Base-by-base conservation (phyloP, 2,113 vertebrate species). In the Microtus richardsoni region DNA sequence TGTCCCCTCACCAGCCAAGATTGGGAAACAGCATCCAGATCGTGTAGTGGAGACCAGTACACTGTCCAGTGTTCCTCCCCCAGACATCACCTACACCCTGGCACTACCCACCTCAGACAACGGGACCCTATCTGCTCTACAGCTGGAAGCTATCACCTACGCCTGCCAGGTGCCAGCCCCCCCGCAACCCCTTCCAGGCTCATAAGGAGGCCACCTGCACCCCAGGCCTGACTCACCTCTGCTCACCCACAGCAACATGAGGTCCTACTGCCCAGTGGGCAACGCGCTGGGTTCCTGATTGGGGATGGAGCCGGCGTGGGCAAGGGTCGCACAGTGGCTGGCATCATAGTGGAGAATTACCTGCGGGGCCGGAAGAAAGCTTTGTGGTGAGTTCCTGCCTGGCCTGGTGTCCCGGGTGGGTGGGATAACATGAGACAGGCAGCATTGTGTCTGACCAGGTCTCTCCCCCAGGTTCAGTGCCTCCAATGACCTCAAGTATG, bases 1-100 rank as follows among this genome's bases (percentile, higher is more conserved):
- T 21, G 3, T 75, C 60, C 0, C 96, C 78, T 30, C 7, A 22
- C 22, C 97, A 99, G 99, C 99, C 96, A 99, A 99, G 95, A 98
- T 99, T 49, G 99, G 99, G 96, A 99, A 98, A 97, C 99, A 99
- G 91, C 99, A 99, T 97, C 99, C 99, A 0, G 99, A 99, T 98
- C 99, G 99, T 0, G 99, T 99, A 91, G 99, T 99, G 82, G 99
- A 99, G 97, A 99, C 99, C 0, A 99, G 99, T 98, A 99, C 99
- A 0, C 98, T 99, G 6, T 99, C 99, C 96, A 99, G 99, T 0
- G 99, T 99, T 17, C 99, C 99, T 8, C 99, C 99, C 0, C 99
- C 99, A 0, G 99, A 99, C 98, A 98, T 99, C 98, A 99, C 99
- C 91, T 99, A 99, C 96, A 97, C 97, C n/a, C 98, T 99, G 22